Evolutionary conservation across 2,113 vertebrate genomes (phyloP).

Genomic region (Galbula dea): DNA sequence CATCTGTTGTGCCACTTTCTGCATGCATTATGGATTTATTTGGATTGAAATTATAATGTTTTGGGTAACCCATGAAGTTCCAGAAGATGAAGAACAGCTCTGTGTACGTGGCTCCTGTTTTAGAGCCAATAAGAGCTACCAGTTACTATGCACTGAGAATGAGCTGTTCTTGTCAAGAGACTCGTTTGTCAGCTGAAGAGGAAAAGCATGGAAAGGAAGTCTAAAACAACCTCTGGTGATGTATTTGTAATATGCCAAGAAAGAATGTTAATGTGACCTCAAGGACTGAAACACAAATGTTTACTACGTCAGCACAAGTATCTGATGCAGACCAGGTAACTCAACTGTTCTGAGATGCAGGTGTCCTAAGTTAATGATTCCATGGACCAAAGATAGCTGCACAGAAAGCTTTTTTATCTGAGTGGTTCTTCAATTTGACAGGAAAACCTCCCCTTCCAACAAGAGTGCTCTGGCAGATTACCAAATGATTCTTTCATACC

Average conservation of each 20-base stretch:
- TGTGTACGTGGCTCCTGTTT: not conserved
- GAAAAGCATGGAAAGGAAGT: conserved; percentile 16
- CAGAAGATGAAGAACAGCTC: not conserved
- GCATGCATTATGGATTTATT: not conserved
- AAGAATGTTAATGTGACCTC: not conserved
- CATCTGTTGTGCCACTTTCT: not conserved
- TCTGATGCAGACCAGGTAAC: not conserved
- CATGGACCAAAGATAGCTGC: not conserved
- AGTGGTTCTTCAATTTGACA: conserved; percentile 28
- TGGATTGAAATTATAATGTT: not conserved
- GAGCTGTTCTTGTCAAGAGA: not conserved
- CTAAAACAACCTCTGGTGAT: not conserved
- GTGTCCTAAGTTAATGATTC: not conserved
- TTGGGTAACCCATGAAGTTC: not conserved
- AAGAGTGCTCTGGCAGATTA: conserved; percentile 50
- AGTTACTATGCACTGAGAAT: not conserved
- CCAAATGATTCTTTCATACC: conserved; percentile 50
- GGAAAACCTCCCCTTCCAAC: conserved; percentile 37
- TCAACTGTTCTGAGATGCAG: not conserved
- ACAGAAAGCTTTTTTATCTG: conserved; percentile 3
- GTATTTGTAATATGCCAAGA: conserved; percentile 14
- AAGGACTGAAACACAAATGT: not conserved
- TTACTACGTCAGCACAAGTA: not conserved
- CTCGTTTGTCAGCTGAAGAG: conserved; percentile 1
- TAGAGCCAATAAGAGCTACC: not conserved